Conservation (phyloP, 2,113 vertebrate genomes). For the Cyanoderma ruficeps region DNA sequence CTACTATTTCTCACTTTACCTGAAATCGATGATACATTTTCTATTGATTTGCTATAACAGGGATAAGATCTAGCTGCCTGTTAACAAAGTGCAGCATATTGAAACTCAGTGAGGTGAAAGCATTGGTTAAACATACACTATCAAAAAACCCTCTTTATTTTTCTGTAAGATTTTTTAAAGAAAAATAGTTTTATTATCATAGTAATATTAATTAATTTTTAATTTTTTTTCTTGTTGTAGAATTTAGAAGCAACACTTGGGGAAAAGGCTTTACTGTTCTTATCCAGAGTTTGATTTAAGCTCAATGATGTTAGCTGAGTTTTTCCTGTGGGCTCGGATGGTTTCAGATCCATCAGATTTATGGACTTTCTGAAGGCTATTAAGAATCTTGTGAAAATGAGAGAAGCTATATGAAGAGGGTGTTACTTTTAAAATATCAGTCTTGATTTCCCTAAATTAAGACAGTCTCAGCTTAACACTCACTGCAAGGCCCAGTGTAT, state of each 20-base stretch:
- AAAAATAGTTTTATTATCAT: not conserved
- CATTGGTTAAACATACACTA: not conserved
- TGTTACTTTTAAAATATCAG: not conserved
- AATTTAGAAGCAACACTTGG: not conserved
- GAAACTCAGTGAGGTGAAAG: not conserved
- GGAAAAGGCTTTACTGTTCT: not conserved
- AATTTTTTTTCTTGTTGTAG: not conserved
- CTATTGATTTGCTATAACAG: not conserved
- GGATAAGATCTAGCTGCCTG: not conserved
- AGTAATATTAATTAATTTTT: not conserved
- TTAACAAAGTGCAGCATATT: not conserved
- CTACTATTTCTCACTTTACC: not conserved
- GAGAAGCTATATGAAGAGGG: not conserved
- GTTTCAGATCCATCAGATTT: not conserved
- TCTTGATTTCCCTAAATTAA: not conserved
- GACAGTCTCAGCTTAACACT: not conserved
- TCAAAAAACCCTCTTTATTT: not conserved
- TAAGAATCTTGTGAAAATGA: not conserved
- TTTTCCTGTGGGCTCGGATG: not conserved
- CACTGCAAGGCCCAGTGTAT: not conserved
- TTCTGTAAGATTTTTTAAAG: not conserved
- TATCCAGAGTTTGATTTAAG: not conserved
- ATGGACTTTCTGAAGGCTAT: not conserved
- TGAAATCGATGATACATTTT: conserved; percentile 11
- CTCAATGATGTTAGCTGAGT: not conserved